These are phyloP conservation scores for Anser cygnoides DNA, from an alignment of 2,113 vertebrate species.

Conservation along the genomic window DNA sequence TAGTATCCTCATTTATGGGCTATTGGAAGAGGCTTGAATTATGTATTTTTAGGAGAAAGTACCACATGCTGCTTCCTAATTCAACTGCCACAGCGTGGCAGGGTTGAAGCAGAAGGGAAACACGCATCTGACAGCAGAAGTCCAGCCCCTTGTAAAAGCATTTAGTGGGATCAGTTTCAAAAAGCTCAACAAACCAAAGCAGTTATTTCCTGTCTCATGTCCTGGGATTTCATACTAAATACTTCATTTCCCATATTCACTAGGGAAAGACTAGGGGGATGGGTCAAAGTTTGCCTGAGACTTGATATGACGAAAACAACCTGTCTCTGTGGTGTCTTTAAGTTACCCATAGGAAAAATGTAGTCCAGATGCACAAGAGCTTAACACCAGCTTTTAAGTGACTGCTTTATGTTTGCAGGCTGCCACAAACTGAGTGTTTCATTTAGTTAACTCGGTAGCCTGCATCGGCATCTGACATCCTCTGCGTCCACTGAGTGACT, in stretches of 20 bases:
- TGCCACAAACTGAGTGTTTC: neutral
- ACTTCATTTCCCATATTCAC: neutral
- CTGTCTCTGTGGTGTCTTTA: neutral
- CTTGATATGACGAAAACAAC: neutral
- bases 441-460: neutral
- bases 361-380: neutral
- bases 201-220: neutral
- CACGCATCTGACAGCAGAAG: neutral
- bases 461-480: neutral
- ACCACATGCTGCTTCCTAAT: neutral
- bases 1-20: accelerated
- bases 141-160: neutral
- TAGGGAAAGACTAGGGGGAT: neutral
- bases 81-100: neutral
- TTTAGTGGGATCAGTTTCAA: neutral
- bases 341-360: neutral
- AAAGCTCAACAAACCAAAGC: neutral
- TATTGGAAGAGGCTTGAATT: neutral
- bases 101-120: neutral
- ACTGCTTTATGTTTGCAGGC: neutral
- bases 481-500: accelerated
- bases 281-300: neutral
- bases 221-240: neutral
- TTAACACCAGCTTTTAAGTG: neutral
- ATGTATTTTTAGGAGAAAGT: neutral